phyloP scores from a whole-genome alignment of 2,113 vertebrate species.

The Hippolais icterina region DNA sequence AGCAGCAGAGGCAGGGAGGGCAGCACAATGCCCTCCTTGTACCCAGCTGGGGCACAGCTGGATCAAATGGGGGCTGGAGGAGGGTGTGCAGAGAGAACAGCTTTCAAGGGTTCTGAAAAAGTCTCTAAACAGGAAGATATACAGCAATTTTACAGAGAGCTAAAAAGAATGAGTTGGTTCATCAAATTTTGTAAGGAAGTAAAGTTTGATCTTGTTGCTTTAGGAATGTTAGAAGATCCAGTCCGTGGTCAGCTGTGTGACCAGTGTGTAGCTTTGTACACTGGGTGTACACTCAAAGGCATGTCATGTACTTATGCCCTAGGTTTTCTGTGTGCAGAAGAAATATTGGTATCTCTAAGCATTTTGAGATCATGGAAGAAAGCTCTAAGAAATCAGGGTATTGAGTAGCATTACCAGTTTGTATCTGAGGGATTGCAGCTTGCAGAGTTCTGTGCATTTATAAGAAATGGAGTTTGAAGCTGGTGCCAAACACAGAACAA shows the following conservation, averaged over 20 bases:
- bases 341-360: neutral
- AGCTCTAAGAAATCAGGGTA: neutral
- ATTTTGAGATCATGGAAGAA: neutral
- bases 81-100: neutral
- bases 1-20: rapidly evolving
- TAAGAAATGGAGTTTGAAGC: neutral
- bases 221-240: neutral
- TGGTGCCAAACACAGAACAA: neutral
- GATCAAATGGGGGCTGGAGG: neutral
- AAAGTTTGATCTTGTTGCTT: neutral
- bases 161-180: neutral
- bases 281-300: neutral
- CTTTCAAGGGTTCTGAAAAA: neutral
- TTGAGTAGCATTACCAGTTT: neutral
- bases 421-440: neutral
- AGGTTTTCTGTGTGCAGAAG: neutral
- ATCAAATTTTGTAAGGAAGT: neutral
- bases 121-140: neutral
- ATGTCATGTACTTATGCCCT: neutral
- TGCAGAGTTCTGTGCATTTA: neutral
- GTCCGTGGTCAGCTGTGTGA: neutral
- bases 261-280: neutral
- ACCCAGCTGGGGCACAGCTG: neutral
- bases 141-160: neutral
- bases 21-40: neutral